Evolutionary conservation across 2,797 vertebrate species (phyloP).

Genomic region (Vultur gryphus): DNA sequence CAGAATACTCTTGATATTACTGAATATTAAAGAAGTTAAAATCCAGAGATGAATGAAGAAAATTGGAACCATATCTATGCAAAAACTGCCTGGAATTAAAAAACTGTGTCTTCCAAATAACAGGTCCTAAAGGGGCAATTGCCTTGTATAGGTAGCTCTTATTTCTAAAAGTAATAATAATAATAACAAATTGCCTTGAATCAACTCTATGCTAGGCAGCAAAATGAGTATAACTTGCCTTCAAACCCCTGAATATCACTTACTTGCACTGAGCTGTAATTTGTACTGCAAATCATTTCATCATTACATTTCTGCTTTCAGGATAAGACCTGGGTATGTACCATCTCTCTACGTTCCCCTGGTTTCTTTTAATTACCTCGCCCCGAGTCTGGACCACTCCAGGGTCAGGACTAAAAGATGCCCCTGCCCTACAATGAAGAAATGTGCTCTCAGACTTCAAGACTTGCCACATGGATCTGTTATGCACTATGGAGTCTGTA

Average conservation of each 20-base stretch:
- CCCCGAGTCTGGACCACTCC: not conserved
- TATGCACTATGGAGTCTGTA: not conserved
- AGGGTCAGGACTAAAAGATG: not conserved
- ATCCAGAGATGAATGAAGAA: not conserved
- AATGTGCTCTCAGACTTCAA: not conserved
- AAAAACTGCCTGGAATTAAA: not conserved
- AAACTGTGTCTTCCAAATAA: constrained; percentile 24
- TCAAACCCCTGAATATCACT: not conserved
- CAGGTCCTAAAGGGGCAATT: not conserved
- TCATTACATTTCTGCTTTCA: not conserved
- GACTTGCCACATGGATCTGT: not conserved
- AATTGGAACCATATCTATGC: constrained; percentile 6
- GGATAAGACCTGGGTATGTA: not conserved
- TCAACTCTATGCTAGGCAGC: not conserved
- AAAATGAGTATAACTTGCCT: not conserved
- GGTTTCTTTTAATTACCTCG: not conserved
- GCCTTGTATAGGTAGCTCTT: not conserved
- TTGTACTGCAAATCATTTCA: not conserved
- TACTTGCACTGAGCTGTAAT: not conserved
- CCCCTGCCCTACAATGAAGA: not conserved
- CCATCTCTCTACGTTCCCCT: not conserved
- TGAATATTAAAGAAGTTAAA: not conserved
- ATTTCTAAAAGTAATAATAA: not conserved
- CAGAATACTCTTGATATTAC: not conserved
- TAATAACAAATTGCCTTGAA: not conserved